Percentiles rank a stretch among this genome's conserved stretches.
Conservation (phyloP, 2,797 vertebrate genomes). For the Acanthiza pusilla region DNA sequence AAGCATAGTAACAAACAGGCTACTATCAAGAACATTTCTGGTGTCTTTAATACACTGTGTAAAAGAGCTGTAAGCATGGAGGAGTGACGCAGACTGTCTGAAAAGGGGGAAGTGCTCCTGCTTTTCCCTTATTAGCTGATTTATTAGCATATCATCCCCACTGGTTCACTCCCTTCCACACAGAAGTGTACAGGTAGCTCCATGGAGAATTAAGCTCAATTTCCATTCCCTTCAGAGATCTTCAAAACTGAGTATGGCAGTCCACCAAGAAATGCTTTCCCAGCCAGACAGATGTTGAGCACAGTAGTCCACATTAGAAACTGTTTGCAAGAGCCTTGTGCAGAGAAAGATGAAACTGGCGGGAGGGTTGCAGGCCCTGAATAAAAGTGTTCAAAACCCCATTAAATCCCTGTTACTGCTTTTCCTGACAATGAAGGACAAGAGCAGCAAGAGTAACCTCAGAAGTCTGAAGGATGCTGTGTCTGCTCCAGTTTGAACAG, state of each 20-base stretch:
- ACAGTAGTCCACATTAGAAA: background rate
- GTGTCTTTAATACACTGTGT: background rate
- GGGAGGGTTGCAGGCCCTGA: background rate
- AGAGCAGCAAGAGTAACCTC: conserved; percentile 24
- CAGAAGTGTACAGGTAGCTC: background rate
- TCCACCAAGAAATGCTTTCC: background rate
- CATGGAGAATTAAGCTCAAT: background rate
- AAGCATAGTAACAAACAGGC: background rate
- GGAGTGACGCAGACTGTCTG: background rate
- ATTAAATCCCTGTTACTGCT: conserved; percentile 30
- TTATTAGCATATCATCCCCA: conserved; percentile 8
- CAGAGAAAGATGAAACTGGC: conserved; percentile 1
- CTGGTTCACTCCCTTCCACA: background rate
- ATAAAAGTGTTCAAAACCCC: conserved; percentile 23
- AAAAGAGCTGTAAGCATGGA: background rate
- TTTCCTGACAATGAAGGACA: conserved; percentile 14
- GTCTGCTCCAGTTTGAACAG: conserved; percentile 22
- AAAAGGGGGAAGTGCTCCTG: background rate
- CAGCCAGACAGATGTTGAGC: background rate
- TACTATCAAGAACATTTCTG: background rate
- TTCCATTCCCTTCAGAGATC: conserved; percentile 31
- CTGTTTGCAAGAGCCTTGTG: background rate
- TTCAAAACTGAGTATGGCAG: background rate
- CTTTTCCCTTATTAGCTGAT: conserved; percentile 6
- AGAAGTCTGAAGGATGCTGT: conserved; percentile 34